These are phyloP conservation scores for Drosophila nigrodunni DNA, from an alignment of 1,140 invertebrate genomes.

Conservation along the genomic window DNA sequence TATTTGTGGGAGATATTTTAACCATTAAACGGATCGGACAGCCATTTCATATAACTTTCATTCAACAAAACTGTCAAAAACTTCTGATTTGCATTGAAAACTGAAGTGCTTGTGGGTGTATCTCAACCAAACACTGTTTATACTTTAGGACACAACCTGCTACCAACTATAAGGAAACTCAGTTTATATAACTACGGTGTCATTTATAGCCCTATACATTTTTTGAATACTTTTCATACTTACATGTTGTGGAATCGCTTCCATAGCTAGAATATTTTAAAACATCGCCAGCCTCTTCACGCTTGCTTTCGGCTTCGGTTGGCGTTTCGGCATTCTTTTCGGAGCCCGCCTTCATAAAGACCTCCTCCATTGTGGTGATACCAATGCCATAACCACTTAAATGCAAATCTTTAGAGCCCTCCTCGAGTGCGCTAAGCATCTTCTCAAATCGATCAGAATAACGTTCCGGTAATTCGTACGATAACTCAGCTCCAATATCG, in stretches of 20 bases:
- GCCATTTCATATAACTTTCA: too few relatives aligned
- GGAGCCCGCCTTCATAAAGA: slow-evolving; percentile 87
- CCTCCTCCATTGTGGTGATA: slow-evolving; percentile 97
- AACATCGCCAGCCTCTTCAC: slow-evolving; percentile 6
- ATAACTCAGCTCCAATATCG: slow-evolving; percentile 76
- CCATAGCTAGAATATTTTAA: slow-evolving; percentile 57
- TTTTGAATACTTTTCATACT: slow-evolving; percentile 15
- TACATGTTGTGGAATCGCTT: slow-evolving; percentile 70
- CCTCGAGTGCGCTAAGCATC: slow-evolving; percentile 73
- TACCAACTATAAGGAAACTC: too few relatives aligned
- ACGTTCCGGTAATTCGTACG: slow-evolving; percentile 70
- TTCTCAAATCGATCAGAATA: slow-evolving; percentile 65
- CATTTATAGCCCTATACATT: background rate
- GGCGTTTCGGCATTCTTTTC: slow-evolving; percentile 46
- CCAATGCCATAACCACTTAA: slow-evolving; percentile 95
- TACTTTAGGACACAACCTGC: too few relatives aligned
- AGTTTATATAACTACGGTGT: too few relatives aligned
- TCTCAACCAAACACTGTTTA: too few relatives aligned
- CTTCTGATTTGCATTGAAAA: too few relatives aligned
- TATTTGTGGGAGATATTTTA: too few relatives aligned
- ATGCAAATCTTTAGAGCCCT: slow-evolving; percentile 48
- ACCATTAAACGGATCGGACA: too few relatives aligned
- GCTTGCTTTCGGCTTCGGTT: slow-evolving; percentile 35
- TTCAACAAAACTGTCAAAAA: too few relatives aligned
- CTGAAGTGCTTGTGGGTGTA: too few relatives aligned